A percentile compares a stretch with the other conserved stretches of the same genome.
phyloP scores from a whole-genome alignment of 2,797 vertebrate genomes.

The Sebastes itinus region DNA sequence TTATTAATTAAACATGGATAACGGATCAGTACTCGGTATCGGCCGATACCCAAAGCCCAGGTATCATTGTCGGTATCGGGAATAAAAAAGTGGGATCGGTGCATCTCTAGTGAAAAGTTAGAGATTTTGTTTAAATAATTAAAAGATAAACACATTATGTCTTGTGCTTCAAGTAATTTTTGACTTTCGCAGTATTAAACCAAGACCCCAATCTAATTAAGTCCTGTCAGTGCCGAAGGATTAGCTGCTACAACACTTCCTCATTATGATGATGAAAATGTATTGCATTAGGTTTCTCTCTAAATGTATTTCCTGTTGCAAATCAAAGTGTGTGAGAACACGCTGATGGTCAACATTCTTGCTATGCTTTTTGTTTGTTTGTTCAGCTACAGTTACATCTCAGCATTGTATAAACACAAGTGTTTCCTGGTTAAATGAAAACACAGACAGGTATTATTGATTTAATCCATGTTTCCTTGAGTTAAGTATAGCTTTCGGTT shows the following conservation, averaged over 20 bases:
- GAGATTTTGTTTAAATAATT: no score
- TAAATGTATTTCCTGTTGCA: neutral
- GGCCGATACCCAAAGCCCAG: no score
- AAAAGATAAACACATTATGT: no score
- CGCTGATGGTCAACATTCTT: neutral
- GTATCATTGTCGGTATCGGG: no score
- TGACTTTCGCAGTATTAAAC: neutral
- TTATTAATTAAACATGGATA: no score
- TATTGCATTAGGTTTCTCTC: neutral
- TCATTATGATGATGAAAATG: neutral
- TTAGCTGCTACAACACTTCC: neutral
- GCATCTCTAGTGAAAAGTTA: no score
- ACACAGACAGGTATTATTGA: neutral
- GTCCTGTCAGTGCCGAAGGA: neutral
- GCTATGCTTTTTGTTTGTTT: neutral
- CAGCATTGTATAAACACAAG: fast-evolving
- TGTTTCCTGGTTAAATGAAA: no score
- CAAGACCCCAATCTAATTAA: neutral
- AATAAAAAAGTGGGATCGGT: no score
- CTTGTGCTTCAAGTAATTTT: no score
- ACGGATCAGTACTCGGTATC: no score
- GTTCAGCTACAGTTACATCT: neutral
- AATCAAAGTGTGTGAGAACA: neutral
- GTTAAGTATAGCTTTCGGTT: no score
- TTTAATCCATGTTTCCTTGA: no score